phyloP scores from a whole-genome alignment of 2,113 vertebrate species.

The Tetraodon nigroviridis region DNA sequence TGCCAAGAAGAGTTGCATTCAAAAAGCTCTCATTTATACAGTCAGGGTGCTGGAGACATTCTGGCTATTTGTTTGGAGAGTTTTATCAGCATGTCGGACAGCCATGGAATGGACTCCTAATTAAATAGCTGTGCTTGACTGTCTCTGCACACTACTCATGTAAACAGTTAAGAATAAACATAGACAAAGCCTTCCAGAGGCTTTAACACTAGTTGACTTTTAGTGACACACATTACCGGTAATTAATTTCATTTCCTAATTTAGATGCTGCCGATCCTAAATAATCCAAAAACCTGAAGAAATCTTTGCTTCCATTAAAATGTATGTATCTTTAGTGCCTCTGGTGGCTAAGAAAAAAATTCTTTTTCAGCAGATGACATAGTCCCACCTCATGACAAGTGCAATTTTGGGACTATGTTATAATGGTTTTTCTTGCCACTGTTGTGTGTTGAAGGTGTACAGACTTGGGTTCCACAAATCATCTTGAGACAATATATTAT shows the following conservation, averaged over 20 bases:
- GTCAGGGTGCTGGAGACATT: conserved; percentile 49
- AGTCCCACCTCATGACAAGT: too few species aligned
- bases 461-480: too few species aligned
- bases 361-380: too few species aligned
- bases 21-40: conserved; percentile 61
- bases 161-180: conserved; percentile 45
- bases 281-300: too few species aligned
- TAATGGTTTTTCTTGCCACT: too few species aligned
- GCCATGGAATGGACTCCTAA: conserved; percentile 48
- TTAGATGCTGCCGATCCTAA: too few species aligned
- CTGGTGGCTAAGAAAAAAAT: too few species aligned
- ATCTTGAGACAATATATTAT: too few species aligned
- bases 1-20: conserved; percentile 38
- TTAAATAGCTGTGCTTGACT: conserved; percentile 40
- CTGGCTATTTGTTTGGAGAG: conserved; percentile 51
- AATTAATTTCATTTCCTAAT: neutral
- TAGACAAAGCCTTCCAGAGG: conserved; percentile 12
- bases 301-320: too few species aligned
- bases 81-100: conserved; percentile 55
- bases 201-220: neutral
- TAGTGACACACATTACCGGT: neutral
- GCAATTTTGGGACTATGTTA: too few species aligned
- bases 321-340: too few species aligned
- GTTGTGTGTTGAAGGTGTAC: too few species aligned
- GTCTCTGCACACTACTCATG: conserved; percentile 36